Evolutionary conservation across 2,113 vertebrate species (phyloP).

Genomic region (Heteronetta atricapilla): DNA sequence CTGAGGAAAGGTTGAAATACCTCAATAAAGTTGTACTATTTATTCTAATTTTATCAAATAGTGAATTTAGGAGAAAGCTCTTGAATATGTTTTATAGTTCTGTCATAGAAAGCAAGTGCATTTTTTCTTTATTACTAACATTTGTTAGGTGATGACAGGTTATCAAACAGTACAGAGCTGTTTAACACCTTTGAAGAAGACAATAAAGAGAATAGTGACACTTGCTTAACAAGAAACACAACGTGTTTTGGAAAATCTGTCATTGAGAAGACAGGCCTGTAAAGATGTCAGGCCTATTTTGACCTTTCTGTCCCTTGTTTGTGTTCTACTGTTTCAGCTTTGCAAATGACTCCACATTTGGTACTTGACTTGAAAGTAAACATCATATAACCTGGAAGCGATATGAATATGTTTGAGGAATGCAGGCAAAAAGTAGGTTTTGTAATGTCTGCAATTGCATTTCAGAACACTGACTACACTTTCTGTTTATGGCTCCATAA

Average conservation of each 20-base stretch:
- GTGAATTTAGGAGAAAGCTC: background rate
- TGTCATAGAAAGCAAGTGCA: background rate
- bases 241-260: slow-evolving; percentile 22
- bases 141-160: slow-evolving; percentile 39
- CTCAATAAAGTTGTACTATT: background rate
- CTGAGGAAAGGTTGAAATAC: background rate
- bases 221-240: slow-evolving; percentile 37
- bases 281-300: slow-evolving; percentile 20
- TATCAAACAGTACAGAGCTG: slow-evolving; percentile 22
- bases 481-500: background rate
- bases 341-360: background rate
- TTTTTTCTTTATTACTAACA: slow-evolving; percentile 31
- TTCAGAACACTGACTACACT: background rate
- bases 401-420: background rate
- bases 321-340: background rate
- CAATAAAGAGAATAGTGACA: background rate
- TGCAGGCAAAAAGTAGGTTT: rapidly evolving
- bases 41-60: background rate
- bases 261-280: background rate
- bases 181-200: slow-evolving; percentile 35
- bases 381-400: background rate
- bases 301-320: background rate
- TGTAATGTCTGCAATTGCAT: background rate
- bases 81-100: background rate
- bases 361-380: background rate